These are phyloP conservation scores for Rhinoraja longicauda DNA, from an alignment of 2,797 vertebrate genomes.

Conservation along the genomic window DNA sequence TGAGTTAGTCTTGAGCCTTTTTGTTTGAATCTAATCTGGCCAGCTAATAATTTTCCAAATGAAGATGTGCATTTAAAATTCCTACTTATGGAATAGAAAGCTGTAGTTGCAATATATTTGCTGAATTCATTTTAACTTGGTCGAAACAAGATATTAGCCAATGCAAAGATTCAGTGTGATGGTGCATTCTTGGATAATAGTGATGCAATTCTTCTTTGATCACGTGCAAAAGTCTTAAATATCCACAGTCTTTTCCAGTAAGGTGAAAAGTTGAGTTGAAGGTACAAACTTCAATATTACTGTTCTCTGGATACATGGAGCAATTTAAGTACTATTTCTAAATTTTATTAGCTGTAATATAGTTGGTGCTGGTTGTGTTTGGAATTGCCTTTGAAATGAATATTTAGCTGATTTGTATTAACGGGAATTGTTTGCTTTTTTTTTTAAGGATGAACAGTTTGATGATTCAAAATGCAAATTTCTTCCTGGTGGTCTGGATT, in stretches of 20 bases:
- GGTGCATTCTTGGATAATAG: background rate
- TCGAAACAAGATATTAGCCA: background rate
- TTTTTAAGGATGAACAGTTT: conserved; percentile 72
- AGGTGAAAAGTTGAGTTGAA: background rate
- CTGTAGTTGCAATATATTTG: background rate
- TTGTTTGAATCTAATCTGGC: background rate
- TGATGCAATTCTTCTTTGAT: background rate
- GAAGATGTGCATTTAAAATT: background rate
- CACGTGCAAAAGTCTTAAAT: background rate
- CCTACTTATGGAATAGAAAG: background rate
- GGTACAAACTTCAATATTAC: background rate
- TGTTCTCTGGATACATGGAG: background rate
- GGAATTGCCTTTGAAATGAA: background rate
- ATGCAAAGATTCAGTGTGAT: background rate
- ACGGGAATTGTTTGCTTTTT: background rate
- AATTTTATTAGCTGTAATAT: background rate
- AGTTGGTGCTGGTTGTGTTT: background rate
- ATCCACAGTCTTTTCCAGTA: background rate
- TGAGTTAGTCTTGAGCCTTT: background rate
- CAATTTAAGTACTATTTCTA: background rate
- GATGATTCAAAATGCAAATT: conserved; percentile 61
- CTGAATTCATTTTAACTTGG: background rate
- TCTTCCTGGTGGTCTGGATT: conserved; percentile 73
- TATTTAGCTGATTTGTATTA: background rate
- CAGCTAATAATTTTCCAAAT: background rate